Evolutionary conservation across 23 tunicate species (phyloP), one percentile per base, ranked within the genome.

Genomic region (Trididemnum nubilum): DNA sequence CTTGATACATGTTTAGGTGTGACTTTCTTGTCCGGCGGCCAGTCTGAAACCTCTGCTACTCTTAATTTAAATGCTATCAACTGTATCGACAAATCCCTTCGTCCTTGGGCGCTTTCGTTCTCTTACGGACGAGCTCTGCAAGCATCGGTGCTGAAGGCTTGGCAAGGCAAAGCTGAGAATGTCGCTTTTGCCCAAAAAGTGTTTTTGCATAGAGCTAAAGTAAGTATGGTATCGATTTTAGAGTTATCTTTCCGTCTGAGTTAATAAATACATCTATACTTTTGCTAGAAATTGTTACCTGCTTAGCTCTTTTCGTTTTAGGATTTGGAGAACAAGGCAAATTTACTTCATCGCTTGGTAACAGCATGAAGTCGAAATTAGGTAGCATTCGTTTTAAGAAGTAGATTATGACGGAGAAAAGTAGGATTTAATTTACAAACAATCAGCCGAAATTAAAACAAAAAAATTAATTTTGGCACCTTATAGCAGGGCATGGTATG

Each of bases 91-190:
- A 65, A 63, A 32, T 38, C 57, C 21, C 75, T 75, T 19, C 84
- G 83, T 19, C 93, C 93, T 3, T 88, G 93, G 93, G 79, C 71
- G 2, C 78, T 88, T 33, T 83, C 93, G 29, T 88, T 88, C 70
- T 88, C 93, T 12, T 88, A 84, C 34, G 93, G 93, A 23, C 93
- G 93, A 35, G 93, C 93, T 23, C 61, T 88, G 4, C 93, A 88
- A 66, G 93, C 93, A 0, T 88, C 93, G 27, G 93, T 88, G 31
- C 70, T 88, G 7, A 57, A 77, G 51, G 87, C 93, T 5, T 88
- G 93, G 93, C 83, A 83, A 7, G 93, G 87, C 24, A 88, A 88
- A 76, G 32, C 87, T 2, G 93, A 76, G n/a, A 88, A 88, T 74
- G 81, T 75, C 27, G 79, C 87, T 2, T 44, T 73, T 3, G 93